These are phyloP conservation scores for Heliothis subflexa DNA, from an alignment of 1,140 invertebrate species.

Conservation along the genomic window DNA sequence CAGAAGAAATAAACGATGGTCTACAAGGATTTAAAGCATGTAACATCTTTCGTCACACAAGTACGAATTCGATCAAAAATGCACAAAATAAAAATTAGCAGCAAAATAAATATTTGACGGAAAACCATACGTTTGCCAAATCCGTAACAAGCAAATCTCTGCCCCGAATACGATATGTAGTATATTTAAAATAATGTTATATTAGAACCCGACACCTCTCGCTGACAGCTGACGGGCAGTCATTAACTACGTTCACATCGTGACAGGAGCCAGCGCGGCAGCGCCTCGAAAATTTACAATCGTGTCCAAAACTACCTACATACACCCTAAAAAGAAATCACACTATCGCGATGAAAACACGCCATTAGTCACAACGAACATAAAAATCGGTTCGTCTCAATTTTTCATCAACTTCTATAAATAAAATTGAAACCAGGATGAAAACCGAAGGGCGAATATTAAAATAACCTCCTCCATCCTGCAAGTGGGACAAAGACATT, in stretches of 20 bases:
- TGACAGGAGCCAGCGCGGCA: not conserved
- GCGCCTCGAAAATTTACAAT: conserved; percentile 3
- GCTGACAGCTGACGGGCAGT: conserved; percentile 12
- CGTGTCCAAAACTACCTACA: not conserved
- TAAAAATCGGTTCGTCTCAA: not conserved
- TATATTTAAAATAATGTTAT: conserved; percentile 25
- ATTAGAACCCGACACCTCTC: conserved; percentile 5
- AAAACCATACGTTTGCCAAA: not conserved
- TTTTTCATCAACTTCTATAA: conserved; percentile 46
- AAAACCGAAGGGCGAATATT: conserved; percentile 40
- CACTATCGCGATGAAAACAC: not conserved
- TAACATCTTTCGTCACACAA: no score
- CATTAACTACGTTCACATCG: conserved; percentile 7
- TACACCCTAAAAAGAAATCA: conserved; percentile 6
- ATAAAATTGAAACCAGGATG: conserved; percentile 50
- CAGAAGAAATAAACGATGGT: no score
- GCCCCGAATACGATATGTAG: not conserved
- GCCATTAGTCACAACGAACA: not conserved
- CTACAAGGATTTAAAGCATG: no score
- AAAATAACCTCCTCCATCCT: conserved; percentile 60
- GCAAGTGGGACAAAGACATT: conserved; percentile 64
- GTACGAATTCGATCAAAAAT: no score
- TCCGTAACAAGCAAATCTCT: not conserved
- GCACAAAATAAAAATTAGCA: not conserved
- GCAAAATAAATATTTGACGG: not conserved